A percentile compares a stretch with the other conserved stretches of the same genome.
phyloP scores from a whole-genome alignment of 2,113 vertebrate species.

The Calidris pygmaea region DNA sequence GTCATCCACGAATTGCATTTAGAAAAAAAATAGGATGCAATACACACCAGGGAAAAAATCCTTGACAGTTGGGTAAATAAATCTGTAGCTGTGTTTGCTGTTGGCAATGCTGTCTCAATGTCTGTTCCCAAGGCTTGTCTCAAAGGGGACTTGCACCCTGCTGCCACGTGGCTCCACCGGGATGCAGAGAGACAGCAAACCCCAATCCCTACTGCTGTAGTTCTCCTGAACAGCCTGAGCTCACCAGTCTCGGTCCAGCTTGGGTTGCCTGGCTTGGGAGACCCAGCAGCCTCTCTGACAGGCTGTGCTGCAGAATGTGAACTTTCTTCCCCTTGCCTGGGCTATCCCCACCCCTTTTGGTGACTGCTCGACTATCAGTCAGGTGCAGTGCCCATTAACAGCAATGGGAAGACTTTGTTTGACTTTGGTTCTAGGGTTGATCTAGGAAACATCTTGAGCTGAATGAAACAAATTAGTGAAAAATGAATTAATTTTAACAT shows the following conservation, averaged over 20 bases:
- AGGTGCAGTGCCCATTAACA: background rate
- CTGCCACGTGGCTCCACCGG: rapidly evolving
- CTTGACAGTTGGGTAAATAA: background rate
- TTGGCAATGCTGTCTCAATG: too few relatives aligned
- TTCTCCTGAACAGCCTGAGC: background rate
- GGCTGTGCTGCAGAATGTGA: background rate
- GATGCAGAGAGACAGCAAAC: background rate
- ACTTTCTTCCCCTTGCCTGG: background rate
- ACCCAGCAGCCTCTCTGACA: background rate
- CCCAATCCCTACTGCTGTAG: background rate
- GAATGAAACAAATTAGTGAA: background rate
- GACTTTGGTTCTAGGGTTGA: background rate
- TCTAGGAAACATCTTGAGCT: background rate
- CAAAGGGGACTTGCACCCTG: background rate
- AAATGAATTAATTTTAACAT: background rate
- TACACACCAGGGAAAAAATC: background rate
- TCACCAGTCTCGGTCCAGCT: background rate
- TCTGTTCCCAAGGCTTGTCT: background rate
- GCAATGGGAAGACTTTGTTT: background rate
- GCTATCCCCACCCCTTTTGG: background rate
- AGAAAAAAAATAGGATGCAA: background rate
- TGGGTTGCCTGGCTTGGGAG: background rate
- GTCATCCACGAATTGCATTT: background rate
- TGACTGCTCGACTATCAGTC: background rate
- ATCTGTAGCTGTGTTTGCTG: background rate